Conservation (phyloP, 2,888 invertebrate genomes). For the Oscheius sp. region DNA sequence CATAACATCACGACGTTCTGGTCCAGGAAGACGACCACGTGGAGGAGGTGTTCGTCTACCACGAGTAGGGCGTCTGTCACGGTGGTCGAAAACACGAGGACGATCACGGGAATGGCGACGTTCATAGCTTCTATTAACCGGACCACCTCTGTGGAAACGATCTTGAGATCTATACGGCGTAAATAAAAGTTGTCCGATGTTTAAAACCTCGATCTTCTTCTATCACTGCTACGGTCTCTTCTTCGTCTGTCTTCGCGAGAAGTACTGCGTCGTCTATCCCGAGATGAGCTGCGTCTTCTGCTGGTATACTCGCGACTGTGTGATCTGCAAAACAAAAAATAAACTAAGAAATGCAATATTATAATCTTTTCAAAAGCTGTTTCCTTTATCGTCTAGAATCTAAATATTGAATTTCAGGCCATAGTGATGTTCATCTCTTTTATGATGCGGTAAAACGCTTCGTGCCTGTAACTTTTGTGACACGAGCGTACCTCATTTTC, state of each 20-base stretch:
- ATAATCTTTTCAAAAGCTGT: not conserved
- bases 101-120: conserved; percentile 31
- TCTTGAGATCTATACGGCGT: conserved; percentile 48
- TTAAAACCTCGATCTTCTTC: conserved; percentile 28
- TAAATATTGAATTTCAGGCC: conserved; percentile 25
- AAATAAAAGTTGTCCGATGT: not conserved
- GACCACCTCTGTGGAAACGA: conserved; percentile 32
- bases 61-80: conserved; percentile 42
- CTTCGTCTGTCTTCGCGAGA: conserved; percentile 29
- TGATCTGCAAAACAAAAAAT: conserved; percentile 11
- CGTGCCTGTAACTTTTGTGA: conserved; percentile 33
- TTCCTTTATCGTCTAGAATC: not conserved
- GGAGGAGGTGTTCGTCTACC: conserved; percentile 37
- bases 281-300: conserved; percentile 39
- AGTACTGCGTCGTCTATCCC: conserved; percentile 37
- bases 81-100: conserved; percentile 40
- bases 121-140: conserved; percentile 31
- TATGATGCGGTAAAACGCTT: conserved; percentile 24
- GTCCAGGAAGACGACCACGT: conserved; percentile 82
- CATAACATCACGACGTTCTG: conserved; percentile 73
- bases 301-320: conserved; percentile 30
- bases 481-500: conserved; percentile 36
- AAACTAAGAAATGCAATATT: not conserved
- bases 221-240: conserved; percentile 47
- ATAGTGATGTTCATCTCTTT: not conserved